Base-by-base conservation (phyloP, 1,140 invertebrate genomes). In the Contarinia nasturtii region DNA sequence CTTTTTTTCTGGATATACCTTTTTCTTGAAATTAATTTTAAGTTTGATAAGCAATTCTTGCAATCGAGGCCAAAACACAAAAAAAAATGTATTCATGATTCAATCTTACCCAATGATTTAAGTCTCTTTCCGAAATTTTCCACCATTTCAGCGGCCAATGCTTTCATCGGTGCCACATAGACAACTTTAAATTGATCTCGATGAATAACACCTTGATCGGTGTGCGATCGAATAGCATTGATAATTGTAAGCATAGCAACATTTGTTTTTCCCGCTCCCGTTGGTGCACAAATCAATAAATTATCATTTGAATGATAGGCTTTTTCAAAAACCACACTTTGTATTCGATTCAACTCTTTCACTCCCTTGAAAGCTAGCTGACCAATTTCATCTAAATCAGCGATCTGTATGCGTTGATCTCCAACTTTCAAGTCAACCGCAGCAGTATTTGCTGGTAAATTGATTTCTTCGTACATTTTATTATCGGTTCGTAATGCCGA, bases 131-230 rank as follows among this genome's bases (percentile, higher is more conserved):
- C 76, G 69, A 99, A 99, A 67, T 86, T 98, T 1, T 77, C 72
- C 0, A 94, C 91, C 93, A 98, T 98, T 74, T 99, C 96, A 27
- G 92, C 80, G 1, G 95, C 95, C 17, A 99, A 65, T 1, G 96
- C 95, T 71, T 98, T 99, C 95, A 99, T 99, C 10, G 96, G 96
- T 2, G 94, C 93, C 48, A 98, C 85, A 66, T 99, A 99, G 17
- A 99, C 84, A 56, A 99, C 94, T 79, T 98, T 98, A 64, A 98
- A 98, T 55, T 91, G 77, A 67, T 95, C 80, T 59, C 83, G 86
- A 64, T 82, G 78, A 48, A 97, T 82, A 3, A 86, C 65, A 46
- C 76, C 77, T 50, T 80, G 71, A 51, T 80, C 75, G 43, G 92
- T 79, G 58, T 95, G 80, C 49, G 86, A 78, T 52, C 82, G 81